Evolutionary conservation across 2,113 vertebrate species (phyloP), one percentile per base, ranked within the genome.

Genomic region (Rattus rattus): DNA sequence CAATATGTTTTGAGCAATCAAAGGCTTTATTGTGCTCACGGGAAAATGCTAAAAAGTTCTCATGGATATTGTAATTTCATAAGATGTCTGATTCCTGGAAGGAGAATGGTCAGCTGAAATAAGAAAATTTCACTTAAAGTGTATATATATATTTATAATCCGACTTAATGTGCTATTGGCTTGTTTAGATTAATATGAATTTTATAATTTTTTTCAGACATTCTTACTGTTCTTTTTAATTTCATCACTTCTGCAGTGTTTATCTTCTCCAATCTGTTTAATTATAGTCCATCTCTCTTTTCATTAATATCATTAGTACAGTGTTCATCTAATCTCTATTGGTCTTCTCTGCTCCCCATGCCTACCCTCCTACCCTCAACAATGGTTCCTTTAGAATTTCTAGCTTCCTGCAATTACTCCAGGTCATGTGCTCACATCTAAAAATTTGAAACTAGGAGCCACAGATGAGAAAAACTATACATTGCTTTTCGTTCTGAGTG

Each of bases 301-400:
- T 81, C 33, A 33, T 59, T 81, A 33, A n/a, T 10, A 81, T 59
- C 19, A 56, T 36, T n/a, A 22, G 11, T 83, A 39, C 33, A 39
- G 36, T 83, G n/a, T 0, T 39, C 13, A 26, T 39, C 22, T 1
- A 26, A 22, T 83, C 11, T n/a, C 11, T n/a, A n/a, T 59, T 39
- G 10, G 36, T 24, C 36, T 59, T 0, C 54, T n/a, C 24, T 39
- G 22, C 36, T 56, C 61, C 36, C 54, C 7, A 61, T 26, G 26
- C n/a, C 56, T 39, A 43, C 1, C 3, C 3, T 7, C n/a, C 56
- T 39, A 43, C 2, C 7, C 1, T 4, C n/a, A 61, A 0, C 1
- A 61, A 39, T 39, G 24, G 24, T 63, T 61, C 0, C 6, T 36
- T 43, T 43, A 39, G 8, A 7, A n/a, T 61, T 83, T 39, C 22